Base-by-base conservation (phyloP, 2,888 invertebrate species). In the Pheosia gnoma region DNA sequence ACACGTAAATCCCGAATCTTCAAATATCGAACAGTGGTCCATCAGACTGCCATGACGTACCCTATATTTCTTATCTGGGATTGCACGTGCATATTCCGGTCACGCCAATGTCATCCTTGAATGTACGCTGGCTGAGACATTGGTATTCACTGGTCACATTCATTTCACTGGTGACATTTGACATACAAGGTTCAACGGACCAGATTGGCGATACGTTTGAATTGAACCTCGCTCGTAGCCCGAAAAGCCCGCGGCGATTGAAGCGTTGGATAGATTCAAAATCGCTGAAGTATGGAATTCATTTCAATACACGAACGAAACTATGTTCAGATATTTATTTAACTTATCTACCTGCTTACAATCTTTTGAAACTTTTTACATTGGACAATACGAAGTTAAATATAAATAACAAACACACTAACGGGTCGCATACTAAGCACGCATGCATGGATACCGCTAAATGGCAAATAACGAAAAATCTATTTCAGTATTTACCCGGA, bases 101-200 rank as follows among this genome's bases (percentile, higher is more conserved):
- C 89, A 88, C 87, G 88, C 79, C 86, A 86, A 85, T 86, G 85
- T 82, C 88, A 83, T 76, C 79, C 79, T 82, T 79, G 77, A 66
- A 63, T 70, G 71, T 67, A 72, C 67, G 68, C 72, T 53, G 55
- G 39, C n/a, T 51, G 51, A 13, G 63, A 64, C 79, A 81, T 83
- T 82, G 65, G 85, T 82, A 88, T 87, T 82, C 87, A 82, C 74
- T 72, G 70, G 77, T 70, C 70, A 71, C 72, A 66, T 63, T 71
- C 79, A 84, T 86, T 87, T 86, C 86, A 83, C 82, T 82, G 82
- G 74, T 81, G 82, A 80, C 83, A 77, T 81, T 81, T 82, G 85
- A 87, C 84, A 79, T 71, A 74, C 79, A 80, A 82, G 80, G 78
- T 80, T 81, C 76, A 77, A 72, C 68, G 74, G 67, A 72, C 78